Conservation (phyloP, 2,797 vertebrate species). For the Protonibea diacanthus region DNA sequence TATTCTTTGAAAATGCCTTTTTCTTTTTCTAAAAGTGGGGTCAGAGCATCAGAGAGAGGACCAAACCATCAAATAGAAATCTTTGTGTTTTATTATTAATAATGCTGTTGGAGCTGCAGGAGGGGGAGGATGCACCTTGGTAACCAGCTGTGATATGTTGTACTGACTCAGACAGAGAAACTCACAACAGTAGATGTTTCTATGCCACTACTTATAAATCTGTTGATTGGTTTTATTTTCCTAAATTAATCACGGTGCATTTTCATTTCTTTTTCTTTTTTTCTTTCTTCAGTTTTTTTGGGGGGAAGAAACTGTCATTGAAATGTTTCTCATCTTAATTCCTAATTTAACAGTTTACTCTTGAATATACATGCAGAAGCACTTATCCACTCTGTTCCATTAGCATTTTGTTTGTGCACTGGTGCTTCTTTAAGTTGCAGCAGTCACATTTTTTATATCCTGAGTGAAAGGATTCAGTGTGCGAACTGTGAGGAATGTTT, state of each 20-base stretch:
- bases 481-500: background rate
- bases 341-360: slow-evolving; percentile 2
- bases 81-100: slow-evolving; percentile 78
- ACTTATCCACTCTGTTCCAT: slow-evolving; percentile 3
- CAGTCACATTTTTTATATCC: background rate
- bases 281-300: background rate
- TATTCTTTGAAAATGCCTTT: slow-evolving; percentile 64
- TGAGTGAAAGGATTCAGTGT: background rate
- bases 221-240: background rate
- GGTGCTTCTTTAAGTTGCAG: background rate
- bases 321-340: slow-evolving; percentile 1
- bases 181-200: background rate
- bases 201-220: background rate
- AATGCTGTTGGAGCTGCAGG: slow-evolving; percentile 24
- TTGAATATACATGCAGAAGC: slow-evolving; percentile 23
- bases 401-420: slow-evolving; percentile 1
- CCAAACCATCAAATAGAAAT: slow-evolving; percentile 67
- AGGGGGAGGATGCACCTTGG: background rate
- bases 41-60: slow-evolving; percentile 51
- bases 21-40: slow-evolving; percentile 67
- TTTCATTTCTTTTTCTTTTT: too few species aligned
- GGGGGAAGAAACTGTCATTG: background rate
- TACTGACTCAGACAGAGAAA: background rate
- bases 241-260: background rate
- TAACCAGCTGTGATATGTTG: slow-evolving; percentile 11